Percentiles rank a stretch among this genome's conserved stretches.
phyloP scores from a whole-genome alignment of 1,140 invertebrate genomes.

The Drosophila obscura region DNA sequence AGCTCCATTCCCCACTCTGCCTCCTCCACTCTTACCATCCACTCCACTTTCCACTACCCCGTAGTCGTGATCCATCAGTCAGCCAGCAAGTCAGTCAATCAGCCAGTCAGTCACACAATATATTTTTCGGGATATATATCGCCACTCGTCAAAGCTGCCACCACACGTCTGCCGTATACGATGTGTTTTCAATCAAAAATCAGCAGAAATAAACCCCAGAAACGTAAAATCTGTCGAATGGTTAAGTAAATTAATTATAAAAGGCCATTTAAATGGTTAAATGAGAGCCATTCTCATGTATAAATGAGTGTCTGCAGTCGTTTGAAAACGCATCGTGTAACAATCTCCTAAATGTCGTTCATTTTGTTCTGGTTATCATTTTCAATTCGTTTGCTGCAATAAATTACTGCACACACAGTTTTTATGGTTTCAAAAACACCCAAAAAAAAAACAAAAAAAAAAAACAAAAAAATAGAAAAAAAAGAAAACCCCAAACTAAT shows the following conservation, averaged over 20 bases:
- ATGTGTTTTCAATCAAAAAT: no score
- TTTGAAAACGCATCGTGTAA: no score
- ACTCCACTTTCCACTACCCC: background rate
- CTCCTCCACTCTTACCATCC: conserved; percentile 3
- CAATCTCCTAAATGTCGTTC: conserved; percentile 24
- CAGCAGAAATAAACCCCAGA: no score
- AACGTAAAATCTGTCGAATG: no score
- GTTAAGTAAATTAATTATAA: no score
- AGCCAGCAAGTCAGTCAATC: conserved; percentile 44
- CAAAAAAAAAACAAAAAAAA: background rate
- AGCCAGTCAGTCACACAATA: conserved; percentile 56
- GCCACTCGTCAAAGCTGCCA: conserved; percentile 13
- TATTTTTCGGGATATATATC: conserved; percentile 61
- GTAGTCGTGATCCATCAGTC: conserved; percentile 46
- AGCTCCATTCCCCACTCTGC: conserved; percentile 39
- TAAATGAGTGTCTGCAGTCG: no score
- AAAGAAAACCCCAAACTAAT: conserved; percentile 64
- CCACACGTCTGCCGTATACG: no score
- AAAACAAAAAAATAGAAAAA: conserved; percentile 35
- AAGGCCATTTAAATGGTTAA: no score
- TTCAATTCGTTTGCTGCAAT: conserved; percentile 41
- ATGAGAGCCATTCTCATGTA: no score
- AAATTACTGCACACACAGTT: conserved; percentile 37
- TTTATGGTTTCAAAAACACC: conserved; percentile 23
- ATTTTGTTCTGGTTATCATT: conserved; percentile 21